Base-by-base conservation (phyloP, 2,888 invertebrate genomes). In the Meteorus colon region DNA sequence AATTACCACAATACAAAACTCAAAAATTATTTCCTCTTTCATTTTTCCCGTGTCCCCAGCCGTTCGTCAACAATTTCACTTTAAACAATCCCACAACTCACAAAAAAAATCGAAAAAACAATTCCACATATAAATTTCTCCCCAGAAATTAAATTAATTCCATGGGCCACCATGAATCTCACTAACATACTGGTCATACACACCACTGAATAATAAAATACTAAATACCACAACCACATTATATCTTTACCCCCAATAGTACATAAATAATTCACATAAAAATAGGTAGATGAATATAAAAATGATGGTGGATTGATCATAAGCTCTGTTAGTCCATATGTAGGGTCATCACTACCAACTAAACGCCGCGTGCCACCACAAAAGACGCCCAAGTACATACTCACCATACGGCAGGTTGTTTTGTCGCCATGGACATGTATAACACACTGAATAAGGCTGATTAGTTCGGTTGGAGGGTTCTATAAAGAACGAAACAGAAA, bases 371-470 rank as follows among this genome's bases (percentile, higher is more conserved):
- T 63, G 73, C 72, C 71, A 60, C 63, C 68, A 67, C 71, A 60
- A 67, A 34, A 66, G 34, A 73, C 62, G 63, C 60, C 41, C 65
- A 77, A 73, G 74, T 75, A 80, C 75, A 63, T 74, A 74, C 71
- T 74, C 72, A 81, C 85, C 86, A 86, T 86, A 86, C 86, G 86
- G 86, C 86, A 86, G 86, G 86, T 86, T 86, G 85, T 86, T 86
- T 85, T 84, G 85, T 82, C 85, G 85, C n/a, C 10, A 16, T 8
- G 8, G 55, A 41, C 6, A 8, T 8, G n/a, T 55, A 19, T 8
- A 55, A 55, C 6, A 19, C 16, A 83, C 80, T 86, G 87, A 86
- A 86, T 86, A 84, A 86, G 82, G 82, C 86, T 86, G 86, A 86
- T 86, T 86, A 86, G 85, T 85, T 86, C 81, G 34, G 10, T 41